Evolutionary conservation across 2,797 vertebrate species (phyloP).

Genomic region (Pteronotus mesoamericanus): DNA sequence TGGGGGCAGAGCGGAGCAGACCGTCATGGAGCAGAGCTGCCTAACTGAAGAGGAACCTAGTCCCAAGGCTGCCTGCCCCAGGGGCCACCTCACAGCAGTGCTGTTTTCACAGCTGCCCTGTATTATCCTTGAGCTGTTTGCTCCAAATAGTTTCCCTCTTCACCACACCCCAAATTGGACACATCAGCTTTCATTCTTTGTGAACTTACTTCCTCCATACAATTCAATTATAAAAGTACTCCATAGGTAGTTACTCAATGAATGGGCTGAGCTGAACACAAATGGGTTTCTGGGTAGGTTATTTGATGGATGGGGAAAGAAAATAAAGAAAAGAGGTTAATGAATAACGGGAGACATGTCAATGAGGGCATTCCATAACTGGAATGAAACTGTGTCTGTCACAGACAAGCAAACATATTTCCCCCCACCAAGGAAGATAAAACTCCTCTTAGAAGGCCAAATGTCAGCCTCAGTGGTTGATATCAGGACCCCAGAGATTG

Average conservation of each 20-base stretch:
- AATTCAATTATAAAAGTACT: constrained; percentile 18
- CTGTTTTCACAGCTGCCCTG: not conserved
- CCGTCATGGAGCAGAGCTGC: not conserved
- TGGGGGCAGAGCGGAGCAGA: not conserved
- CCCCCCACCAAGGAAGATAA: not conserved
- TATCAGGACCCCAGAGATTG: not conserved
- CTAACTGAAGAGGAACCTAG: not conserved
- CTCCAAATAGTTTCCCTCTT: not conserved
- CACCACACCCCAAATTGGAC: not conserved
- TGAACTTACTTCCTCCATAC: constrained; percentile 18
- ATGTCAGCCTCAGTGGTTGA: not conserved
- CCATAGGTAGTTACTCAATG: not conserved
- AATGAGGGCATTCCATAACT: not conserved
- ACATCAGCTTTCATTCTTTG: constrained; percentile 39
- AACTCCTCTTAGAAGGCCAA: not conserved
- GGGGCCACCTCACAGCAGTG: not conserved
- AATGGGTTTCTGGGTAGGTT: not conserved
- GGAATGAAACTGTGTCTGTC: not conserved
- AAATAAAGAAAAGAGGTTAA: not conserved
- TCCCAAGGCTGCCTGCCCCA: not conserved
- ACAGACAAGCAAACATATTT: not conserved
- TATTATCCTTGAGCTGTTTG: not conserved
- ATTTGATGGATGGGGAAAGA: not conserved
- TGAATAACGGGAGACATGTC: not conserved
- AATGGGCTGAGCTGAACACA: not conserved